Conservation (phyloP, 2,888 invertebrate genomes). For the Andrena dorsata region DNA sequence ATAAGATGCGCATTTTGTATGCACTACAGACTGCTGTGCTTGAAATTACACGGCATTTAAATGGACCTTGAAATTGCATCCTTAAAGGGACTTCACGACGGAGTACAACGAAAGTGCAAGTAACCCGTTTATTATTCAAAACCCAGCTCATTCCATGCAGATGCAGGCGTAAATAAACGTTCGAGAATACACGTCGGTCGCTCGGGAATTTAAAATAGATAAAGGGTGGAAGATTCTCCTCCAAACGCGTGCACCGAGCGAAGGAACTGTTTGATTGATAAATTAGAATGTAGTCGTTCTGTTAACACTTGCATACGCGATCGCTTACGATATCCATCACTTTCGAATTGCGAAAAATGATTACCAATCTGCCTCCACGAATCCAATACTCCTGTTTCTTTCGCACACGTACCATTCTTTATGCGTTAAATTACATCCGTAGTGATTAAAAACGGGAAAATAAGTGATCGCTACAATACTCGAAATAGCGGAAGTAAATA, state of each 20-base stretch:
- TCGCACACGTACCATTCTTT: neutral
- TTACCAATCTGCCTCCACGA: slow-evolving; percentile 53
- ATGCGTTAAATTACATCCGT: neutral
- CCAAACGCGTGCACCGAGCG: neutral
- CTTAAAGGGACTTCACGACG: neutral
- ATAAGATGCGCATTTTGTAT: neutral
- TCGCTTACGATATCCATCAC: slow-evolving; percentile 40
- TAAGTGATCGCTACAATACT: too few species aligned
- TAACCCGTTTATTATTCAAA: slow-evolving; percentile 20
- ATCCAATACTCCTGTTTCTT: slow-evolving; percentile 1
- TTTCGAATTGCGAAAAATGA: slow-evolving; percentile 4
- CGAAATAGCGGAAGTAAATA: too few species aligned
- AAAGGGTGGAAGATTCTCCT: slow-evolving; percentile 29
- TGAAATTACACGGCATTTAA: neutral
- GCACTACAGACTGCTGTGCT: neutral
- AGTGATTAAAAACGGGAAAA: too few species aligned
- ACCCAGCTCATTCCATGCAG: neutral
- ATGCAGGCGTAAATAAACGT: neutral
- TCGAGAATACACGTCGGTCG: neutral
- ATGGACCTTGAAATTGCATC: slow-evolving; percentile 12
- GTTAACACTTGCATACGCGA: slow-evolving; percentile 1
- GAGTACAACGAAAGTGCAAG: neutral
- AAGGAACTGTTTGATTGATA: slow-evolving; percentile 25
- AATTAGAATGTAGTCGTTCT: slow-evolving; percentile 16
- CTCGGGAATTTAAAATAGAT: slow-evolving; percentile 8